Percentiles rank a stretch among this genome's conserved stretches.
phyloP scores from a whole-genome alignment of 2,797 vertebrate species.

The Rhyacichthys aspro region DNA sequence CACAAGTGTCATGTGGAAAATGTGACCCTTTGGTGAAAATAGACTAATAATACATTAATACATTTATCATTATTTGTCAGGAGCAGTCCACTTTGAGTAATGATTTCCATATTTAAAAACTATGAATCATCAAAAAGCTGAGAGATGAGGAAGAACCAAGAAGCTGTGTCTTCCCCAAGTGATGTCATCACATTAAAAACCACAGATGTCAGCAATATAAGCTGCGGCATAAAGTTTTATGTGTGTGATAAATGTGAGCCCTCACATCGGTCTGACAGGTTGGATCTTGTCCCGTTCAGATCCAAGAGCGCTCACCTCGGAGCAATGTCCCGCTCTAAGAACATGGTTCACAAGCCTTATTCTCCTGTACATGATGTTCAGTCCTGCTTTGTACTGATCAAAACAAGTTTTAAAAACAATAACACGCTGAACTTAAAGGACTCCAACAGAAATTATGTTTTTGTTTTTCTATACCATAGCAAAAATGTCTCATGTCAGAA shows the following conservation, averaged over 20 bases:
- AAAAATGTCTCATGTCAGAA: constrained; percentile 24
- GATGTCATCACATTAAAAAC: constrained; percentile 18
- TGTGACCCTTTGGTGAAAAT: background rate
- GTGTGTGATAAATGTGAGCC: background rate
- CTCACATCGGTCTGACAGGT: constrained; percentile 30
- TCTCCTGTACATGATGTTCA: background rate
- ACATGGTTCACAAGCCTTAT: constrained; percentile 4
- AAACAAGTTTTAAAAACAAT: constrained; percentile 3
- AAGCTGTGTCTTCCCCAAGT: constrained; percentile 16
- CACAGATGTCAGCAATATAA: constrained; percentile 35
- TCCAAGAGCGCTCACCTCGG: constrained; percentile 34
- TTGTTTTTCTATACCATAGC: constrained; percentile 1
- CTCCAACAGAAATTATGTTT: constrained; percentile 5
- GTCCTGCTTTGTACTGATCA: constrained; percentile 7
- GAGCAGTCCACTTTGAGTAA: background rate
- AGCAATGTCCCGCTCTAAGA: constrained; percentile 22
- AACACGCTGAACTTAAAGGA: constrained; percentile 7
- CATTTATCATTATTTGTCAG: background rate
- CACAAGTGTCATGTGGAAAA: background rate
- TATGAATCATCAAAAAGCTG: background rate
- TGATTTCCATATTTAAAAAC: background rate
- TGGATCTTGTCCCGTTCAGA: constrained; percentile 36
- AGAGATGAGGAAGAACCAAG: constrained; percentile 13
- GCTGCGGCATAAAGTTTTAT: constrained; percentile 19
- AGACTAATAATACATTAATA: background rate